Conservation (phyloP, 2,888 invertebrate genomes). For the Pollenia angustigena region DNA sequence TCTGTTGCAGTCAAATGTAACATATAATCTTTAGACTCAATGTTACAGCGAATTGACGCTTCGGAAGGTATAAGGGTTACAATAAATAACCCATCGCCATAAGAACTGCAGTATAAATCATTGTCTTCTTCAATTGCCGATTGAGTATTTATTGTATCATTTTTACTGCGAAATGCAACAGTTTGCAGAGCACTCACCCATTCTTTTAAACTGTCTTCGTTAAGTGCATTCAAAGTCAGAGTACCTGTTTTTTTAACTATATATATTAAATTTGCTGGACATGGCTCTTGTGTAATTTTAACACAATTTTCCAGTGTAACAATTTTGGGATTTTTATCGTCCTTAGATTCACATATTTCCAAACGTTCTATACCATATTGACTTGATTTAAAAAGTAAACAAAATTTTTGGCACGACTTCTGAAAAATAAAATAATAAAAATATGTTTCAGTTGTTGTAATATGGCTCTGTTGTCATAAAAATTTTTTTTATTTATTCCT, state of each 20-base stretch:
- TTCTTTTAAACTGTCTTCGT: constrained; percentile 89
- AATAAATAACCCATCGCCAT: constrained; percentile 91
- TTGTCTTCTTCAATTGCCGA: constrained; percentile 92
- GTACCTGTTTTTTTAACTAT: constrained; percentile 92
- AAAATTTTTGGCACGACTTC: constrained; percentile 90
- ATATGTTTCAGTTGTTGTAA: not conserved
- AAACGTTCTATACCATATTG: constrained; percentile 93
- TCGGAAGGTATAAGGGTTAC: constrained; percentile 91
- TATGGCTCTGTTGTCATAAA: too few species aligned
- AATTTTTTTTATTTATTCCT: too few species aligned
- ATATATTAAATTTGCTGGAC: constrained; percentile 86
- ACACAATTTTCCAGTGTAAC: constrained; percentile 94
- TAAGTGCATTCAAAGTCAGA: constrained; percentile 85
- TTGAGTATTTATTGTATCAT: constrained; percentile 81
- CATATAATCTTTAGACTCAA: constrained; percentile 89
- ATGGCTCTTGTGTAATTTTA: constrained; percentile 89
- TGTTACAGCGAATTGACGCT: constrained; percentile 90
- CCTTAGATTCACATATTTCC: constrained; percentile 93
- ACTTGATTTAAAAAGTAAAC: constrained; percentile 90
- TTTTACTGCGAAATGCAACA: constrained; percentile 91
- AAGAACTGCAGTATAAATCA: constrained; percentile 93
- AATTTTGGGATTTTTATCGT: constrained; percentile 90
- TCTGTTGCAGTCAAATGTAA: constrained; percentile 90
- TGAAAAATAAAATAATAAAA: constrained; percentile 81
- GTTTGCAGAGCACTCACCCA: constrained; percentile 93